Percentiles rank a stretch among this genome's conserved stretches.
Conservation (phyloP, 1,140 invertebrate genomes). For the Acromyrmex echinatior region DNA sequence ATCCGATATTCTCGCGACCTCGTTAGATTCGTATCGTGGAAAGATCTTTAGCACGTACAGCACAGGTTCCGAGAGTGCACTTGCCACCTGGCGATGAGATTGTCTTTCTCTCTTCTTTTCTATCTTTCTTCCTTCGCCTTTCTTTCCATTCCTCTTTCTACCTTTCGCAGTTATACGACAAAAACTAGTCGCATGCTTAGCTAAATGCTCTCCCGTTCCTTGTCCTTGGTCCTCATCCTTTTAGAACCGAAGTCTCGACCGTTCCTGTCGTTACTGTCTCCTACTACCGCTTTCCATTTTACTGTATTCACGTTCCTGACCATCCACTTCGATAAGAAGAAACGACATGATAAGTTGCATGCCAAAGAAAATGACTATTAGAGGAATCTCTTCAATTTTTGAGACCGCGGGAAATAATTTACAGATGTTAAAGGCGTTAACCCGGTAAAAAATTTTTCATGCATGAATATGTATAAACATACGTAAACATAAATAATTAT, state of each 20-base stretch:
- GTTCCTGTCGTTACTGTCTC: slow-evolving; percentile 43
- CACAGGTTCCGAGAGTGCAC: slow-evolving; percentile 76
- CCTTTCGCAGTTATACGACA: slow-evolving; percentile 81
- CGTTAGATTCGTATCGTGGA: slow-evolving; percentile 74
- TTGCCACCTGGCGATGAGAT: slow-evolving; percentile 80
- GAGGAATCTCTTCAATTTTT: slow-evolving; percentile 9
- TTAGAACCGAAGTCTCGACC: slow-evolving; percentile 64
- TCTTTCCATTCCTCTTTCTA: slow-evolving; percentile 42
- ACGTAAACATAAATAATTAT: too few relatives aligned
- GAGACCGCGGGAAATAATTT: background rate
- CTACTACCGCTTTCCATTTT: slow-evolving; percentile 37
- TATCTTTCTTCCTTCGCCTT: slow-evolving; percentile 8
- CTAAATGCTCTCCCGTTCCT: slow-evolving; percentile 82
- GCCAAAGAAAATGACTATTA: slow-evolving; percentile 15
- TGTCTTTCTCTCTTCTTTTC: slow-evolving; percentile 57
- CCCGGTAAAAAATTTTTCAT: too few relatives aligned
- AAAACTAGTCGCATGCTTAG: slow-evolving; percentile 86
- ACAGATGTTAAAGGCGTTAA: background rate
- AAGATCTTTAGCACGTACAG: slow-evolving; percentile 74
- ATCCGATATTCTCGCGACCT: slow-evolving; percentile 74
- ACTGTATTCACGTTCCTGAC: slow-evolving; percentile 46
- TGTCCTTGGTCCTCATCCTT: slow-evolving; percentile 77
- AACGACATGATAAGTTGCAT: background rate
- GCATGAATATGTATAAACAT: too few relatives aligned
- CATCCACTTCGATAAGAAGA: slow-evolving; percentile 41